These are phyloP conservation scores for Agapostemon virescens DNA, from an alignment of 2,888 invertebrate species.

Conservation along the genomic window DNA sequence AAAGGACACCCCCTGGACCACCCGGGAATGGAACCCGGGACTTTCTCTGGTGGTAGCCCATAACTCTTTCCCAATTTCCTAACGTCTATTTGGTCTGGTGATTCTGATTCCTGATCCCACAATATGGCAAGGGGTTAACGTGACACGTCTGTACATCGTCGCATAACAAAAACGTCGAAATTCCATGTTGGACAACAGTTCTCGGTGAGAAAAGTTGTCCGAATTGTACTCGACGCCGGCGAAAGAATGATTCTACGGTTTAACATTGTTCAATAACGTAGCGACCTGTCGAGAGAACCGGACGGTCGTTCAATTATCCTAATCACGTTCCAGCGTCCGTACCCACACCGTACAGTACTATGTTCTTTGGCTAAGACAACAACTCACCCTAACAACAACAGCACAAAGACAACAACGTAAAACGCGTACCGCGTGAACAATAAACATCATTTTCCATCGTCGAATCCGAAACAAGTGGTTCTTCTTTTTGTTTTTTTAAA, in stretches of 20 bases:
- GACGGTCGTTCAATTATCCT: conserved; percentile 38
- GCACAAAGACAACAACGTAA: conserved; percentile 55
- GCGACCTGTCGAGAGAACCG: conserved; percentile 26
- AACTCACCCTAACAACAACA: conserved; percentile 52
- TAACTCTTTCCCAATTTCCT: no score
- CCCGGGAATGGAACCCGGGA: no score
- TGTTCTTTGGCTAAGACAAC: conserved; percentile 62
- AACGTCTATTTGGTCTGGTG: no score
- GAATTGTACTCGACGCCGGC: conserved; percentile 16
- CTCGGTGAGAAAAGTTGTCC: background rate
- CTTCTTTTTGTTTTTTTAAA: no score
- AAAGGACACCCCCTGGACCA: no score
- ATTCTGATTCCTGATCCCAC: no score
- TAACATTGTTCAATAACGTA: conserved; percentile 23
- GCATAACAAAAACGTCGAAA: conserved; percentile 33
- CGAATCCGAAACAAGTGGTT: conserved; percentile 45
- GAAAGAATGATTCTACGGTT: conserved; percentile 25
- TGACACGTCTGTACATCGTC: conserved; percentile 13
- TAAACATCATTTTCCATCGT: conserved; percentile 46
- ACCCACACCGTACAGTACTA: conserved; percentile 16
- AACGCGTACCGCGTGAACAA: conserved; percentile 42
- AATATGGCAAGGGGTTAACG: no score
- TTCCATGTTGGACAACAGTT: background rate
- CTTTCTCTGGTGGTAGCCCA: no score
- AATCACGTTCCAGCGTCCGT: conserved; percentile 19